Base-by-base conservation (phyloP, 1,140 invertebrate genomes). In the Lepidotrigona ventralis region DNA sequence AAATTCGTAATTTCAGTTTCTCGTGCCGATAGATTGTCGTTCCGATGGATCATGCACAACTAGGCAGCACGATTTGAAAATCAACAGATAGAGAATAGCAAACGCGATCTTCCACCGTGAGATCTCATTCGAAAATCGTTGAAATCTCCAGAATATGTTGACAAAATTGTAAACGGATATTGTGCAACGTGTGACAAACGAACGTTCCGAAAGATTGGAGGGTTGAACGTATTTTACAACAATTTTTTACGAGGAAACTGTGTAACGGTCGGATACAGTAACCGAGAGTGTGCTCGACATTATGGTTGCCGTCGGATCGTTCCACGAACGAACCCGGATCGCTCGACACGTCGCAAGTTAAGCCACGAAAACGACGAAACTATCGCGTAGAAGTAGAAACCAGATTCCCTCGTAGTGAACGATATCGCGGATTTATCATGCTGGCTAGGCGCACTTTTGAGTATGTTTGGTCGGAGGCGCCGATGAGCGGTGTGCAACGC, bases 241-340 rank as follows among this genome's bases (percentile, higher is more conserved):
- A n/a, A n/a, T n/a, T n/a, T n/a, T n/a, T n/a, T n/a, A n/a, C 1
- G 6, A 68, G 39, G 0, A 8, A 46, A 46, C 39, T 33, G 12
- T 4, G 8, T 19, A 2, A 1, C 15, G 6, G 0, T 11, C 0
- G 1, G 21, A 64, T 64, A 68, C 79, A 15, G 0, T 1, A 26
- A n/a, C 23, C 46, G 69, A 29, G 9, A 12, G n/a, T 0, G 14
- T 9, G 12, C 21, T 21, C 9, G 58, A 26, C 9, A 79, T 81
- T 86, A 89, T 92, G 88, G 90, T 88, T 88, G 91, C 92, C 91
- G 92, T 92, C 93, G 92, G 91, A 90, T 89, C 70, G 82, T 85
- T 79, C 54, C 29, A 64, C 72, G 39, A 15, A 23, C 39, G 39
- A 15, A 23, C 39, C 33, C 60, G 29, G 54, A 12, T 66, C 33